These are phyloP conservation scores for Macrosoma leucophasiata DNA, from an alignment of 2,888 invertebrate species.

Conservation along the genomic window DNA sequence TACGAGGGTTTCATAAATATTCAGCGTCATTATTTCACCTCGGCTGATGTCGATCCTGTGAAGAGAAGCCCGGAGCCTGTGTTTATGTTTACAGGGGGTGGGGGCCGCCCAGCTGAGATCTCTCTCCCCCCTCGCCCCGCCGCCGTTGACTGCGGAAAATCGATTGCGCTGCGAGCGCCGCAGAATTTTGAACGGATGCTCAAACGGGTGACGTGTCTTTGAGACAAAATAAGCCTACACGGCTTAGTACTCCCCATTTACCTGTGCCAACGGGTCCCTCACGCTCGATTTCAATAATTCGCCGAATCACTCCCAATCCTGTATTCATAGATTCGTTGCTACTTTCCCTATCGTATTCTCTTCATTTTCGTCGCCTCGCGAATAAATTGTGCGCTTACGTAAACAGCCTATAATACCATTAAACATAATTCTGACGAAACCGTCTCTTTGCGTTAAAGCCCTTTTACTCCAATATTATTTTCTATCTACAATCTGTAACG, in stretches of 20 bases:
- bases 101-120: slow-evolving; percentile 60
- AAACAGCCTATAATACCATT: no score
- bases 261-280: slow-evolving; percentile 21
- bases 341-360: no score
- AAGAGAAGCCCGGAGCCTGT: slow-evolving; percentile 43
- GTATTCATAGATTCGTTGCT: no score
- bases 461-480: no score
- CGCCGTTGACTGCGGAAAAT: slow-evolving; percentile 58
- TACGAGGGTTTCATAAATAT: slow-evolving; percentile 69
- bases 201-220: slow-evolving; percentile 30
- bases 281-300: slow-evolving; percentile 25
- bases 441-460: no score
- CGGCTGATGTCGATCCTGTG: slow-evolving; percentile 62
- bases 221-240: slow-evolving; percentile 25
- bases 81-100: slow-evolving; percentile 68
- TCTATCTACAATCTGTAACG: no score
- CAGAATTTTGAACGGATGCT: slow-evolving; percentile 30
- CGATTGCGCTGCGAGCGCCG: slow-evolving; percentile 55
- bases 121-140: slow-evolving; percentile 29
- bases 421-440: no score
- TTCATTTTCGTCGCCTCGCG: no score
- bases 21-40: slow-evolving; percentile 71
- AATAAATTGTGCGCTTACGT: no score
- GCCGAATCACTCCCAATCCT: no score
- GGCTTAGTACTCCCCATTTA: slow-evolving; percentile 24